These are phyloP conservation scores for Lutraria rhynchaena DNA, from an alignment of 1,140 invertebrate genomes.

Conservation along the genomic window DNA sequence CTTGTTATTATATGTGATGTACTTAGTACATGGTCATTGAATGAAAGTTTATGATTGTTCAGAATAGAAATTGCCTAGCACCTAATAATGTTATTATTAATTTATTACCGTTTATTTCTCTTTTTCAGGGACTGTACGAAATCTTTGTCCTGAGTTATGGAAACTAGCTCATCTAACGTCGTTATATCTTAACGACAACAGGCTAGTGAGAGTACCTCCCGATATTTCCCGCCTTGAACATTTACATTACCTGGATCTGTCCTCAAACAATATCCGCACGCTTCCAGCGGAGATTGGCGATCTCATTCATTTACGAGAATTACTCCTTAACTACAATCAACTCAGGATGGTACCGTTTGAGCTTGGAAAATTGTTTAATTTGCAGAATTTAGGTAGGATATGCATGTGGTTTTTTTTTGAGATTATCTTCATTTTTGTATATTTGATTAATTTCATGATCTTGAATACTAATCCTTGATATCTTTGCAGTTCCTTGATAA, in stretches of 20 bases:
- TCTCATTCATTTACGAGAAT: constrained; percentile 95
- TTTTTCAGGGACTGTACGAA: constrained; percentile 92
- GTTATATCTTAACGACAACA: constrained; percentile 97
- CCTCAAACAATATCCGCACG: constrained; percentile 92
- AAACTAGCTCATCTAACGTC: constrained; percentile 94
- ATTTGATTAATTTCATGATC: too few species aligned
- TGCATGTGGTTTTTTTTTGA: too few species aligned
- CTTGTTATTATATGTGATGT: too few species aligned
- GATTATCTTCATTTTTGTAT: too few species aligned
- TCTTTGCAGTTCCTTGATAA: too few species aligned
- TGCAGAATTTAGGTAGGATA: constrained; percentile 87
- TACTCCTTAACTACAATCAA: constrained; percentile 96
- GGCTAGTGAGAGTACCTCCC: constrained; percentile 91
- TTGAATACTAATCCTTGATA: too few species aligned
- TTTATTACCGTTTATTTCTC: too few species aligned
- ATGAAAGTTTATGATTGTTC: too few species aligned
- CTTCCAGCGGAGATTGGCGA: constrained; percentile 98
- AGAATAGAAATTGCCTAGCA: too few species aligned
- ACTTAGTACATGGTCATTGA: too few species aligned
- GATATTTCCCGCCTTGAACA: constrained; percentile 93
- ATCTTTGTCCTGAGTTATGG: constrained; percentile 95
- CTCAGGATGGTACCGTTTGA: constrained; percentile 97
- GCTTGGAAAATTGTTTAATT: constrained; percentile 98
- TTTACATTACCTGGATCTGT: constrained; percentile 94
- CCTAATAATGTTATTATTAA: too few species aligned